Percentiles rank a stretch among this genome's conserved stretches.
Conservation (phyloP, 2,888 invertebrate genomes). For the Drosophila planitibia region DNA sequence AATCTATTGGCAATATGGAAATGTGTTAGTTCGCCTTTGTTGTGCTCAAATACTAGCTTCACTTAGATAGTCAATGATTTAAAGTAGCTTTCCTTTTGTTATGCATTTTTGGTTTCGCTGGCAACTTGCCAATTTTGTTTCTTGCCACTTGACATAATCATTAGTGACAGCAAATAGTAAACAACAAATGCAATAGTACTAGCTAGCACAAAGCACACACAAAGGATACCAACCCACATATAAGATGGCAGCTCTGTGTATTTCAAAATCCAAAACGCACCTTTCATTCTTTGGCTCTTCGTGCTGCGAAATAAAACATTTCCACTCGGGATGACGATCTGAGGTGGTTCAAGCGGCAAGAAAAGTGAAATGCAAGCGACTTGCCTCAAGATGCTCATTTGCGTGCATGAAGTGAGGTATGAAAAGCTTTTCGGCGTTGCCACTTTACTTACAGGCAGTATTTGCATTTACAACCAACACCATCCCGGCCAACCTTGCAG, state of each 20-base stretch:
- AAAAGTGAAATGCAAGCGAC: constrained; percentile 24
- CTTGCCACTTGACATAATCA: constrained; percentile 51
- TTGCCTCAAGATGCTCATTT: constrained; percentile 1
- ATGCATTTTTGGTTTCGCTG: neutral
- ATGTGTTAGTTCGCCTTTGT: neutral
- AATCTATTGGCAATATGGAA: neutral
- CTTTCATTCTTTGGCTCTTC: constrained; percentile 20
- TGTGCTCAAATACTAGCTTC: neutral
- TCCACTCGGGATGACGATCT: constrained; percentile 51
- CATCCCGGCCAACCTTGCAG: neutral
- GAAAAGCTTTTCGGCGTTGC: constrained; percentile 46
- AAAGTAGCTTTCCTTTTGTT: constrained; percentile 1
- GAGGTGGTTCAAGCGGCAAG: constrained; percentile 48
- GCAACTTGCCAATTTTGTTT: constrained; percentile 35
- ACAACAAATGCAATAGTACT: constrained; percentile 13
- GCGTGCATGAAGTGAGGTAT: neutral
- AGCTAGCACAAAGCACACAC: neutral
- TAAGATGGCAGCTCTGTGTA: constrained; percentile 12
- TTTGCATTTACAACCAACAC: neutral
- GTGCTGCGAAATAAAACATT: constrained; percentile 45
- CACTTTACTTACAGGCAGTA: constrained; percentile 52
- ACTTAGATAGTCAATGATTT: constrained; percentile 11
- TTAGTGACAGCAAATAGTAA: constrained; percentile 36
- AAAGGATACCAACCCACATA: constrained; percentile 21
- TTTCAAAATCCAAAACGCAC: constrained; percentile 41